Conservation (phyloP, 2,888 invertebrate genomes). For the Cephus nigrinus region DNA sequence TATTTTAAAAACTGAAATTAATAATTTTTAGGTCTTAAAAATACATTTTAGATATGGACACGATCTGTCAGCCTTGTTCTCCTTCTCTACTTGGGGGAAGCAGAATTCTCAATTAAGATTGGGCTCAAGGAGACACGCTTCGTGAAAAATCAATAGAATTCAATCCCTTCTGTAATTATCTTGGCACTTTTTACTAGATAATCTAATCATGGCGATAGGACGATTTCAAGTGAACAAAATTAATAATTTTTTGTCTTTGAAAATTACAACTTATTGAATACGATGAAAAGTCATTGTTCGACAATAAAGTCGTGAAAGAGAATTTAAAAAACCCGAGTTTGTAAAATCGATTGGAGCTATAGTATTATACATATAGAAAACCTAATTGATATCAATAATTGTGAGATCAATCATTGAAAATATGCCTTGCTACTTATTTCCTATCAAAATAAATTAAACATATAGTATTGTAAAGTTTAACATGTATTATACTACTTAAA, state of each 20-base stretch:
- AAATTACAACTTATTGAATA: not conserved
- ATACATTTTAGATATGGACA: not conserved
- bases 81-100: not conserved
- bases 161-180: not conserved
- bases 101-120: not conserved
- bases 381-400: too few species aligned
- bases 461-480: too few species aligned
- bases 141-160: not conserved
- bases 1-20: not conserved
- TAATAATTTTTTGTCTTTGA: slow-evolving; percentile 16
- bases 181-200: not conserved
- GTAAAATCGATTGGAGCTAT: not conserved
- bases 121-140: not conserved
- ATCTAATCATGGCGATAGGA: not conserved
- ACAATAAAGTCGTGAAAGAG: not conserved
- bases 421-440: too few species aligned
- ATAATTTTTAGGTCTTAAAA: not conserved
- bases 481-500: not conserved
- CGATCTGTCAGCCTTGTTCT: not conserved
- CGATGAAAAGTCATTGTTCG: not conserved
- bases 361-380: not conserved
- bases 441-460: too few species aligned
- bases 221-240: not conserved
- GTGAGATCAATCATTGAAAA: too few species aligned
- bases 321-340: not conserved